A percentile compares a stretch with the other conserved stretches of the same genome.
Conservation (phyloP, 2,113 vertebrate genomes). For the Paralichthys olivaceus region DNA sequence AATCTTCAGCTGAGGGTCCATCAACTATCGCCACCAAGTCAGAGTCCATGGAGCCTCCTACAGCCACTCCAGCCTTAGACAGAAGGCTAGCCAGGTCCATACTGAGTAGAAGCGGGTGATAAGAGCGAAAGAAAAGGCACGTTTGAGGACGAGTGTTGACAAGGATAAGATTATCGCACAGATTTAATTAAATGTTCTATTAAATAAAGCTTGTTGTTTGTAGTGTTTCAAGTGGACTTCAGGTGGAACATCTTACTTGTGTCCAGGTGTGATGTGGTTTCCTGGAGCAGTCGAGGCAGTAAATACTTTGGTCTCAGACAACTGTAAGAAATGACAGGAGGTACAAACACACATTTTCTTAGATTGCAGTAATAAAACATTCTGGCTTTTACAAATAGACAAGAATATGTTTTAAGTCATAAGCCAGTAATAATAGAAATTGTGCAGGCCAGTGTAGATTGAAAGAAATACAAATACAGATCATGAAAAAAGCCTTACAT, state of each 20-base stretch:
- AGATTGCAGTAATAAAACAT: neutral
- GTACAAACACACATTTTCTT: neutral
- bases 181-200: neutral
- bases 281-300: constrained; percentile 89
- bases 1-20: constrained; percentile 84
- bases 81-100: constrained; percentile 88
- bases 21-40: constrained; percentile 85
- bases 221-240: neutral
- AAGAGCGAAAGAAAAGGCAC: neutral
- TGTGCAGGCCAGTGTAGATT: neutral
- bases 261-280: constrained; percentile 85
- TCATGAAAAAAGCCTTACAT: constrained; percentile 81
- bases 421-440: neutral
- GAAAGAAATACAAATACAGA: neutral
- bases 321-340: constrained; percentile 75
- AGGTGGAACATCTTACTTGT: constrained; percentile 82
- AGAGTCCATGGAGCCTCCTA: constrained; percentile 75
- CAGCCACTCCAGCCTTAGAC: constrained; percentile 82
- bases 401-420: neutral
- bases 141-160: neutral
- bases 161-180: neutral
- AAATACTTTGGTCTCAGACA: constrained; percentile 98
- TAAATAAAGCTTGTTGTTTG: neutral
- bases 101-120: constrained; percentile 72
- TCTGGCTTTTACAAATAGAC: neutral